These are phyloP conservation scores for Stomatorhinus ivindoensis DNA, from an alignment of 2,113 vertebrate genomes.

Conservation along the genomic window DNA sequence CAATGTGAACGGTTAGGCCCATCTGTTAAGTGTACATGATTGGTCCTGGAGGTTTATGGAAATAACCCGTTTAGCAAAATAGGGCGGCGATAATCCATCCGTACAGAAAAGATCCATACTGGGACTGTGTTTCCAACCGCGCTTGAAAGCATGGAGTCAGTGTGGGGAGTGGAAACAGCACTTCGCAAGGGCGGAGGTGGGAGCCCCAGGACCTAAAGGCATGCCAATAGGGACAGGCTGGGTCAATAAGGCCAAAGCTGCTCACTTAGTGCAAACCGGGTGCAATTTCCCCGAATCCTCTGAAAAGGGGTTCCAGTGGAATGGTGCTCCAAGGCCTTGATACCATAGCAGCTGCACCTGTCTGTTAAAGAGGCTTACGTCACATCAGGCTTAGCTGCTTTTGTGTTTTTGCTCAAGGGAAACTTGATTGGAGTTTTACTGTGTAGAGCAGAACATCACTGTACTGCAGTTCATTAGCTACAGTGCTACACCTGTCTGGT, in stretches of 20 bases:
- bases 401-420: not conserved
- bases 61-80: slow-evolving; percentile 63
- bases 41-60: slow-evolving; percentile 66
- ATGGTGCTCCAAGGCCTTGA: not conserved
- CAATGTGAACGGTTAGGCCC: slow-evolving; percentile 77
- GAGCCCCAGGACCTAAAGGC: not conserved
- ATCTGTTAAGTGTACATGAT: slow-evolving; percentile 79
- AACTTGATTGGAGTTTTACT: not conserved
- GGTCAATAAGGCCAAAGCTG: slow-evolving; percentile 2
- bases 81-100: slow-evolving; percentile 55
- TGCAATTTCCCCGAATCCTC: slow-evolving; percentile 2
- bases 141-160: slow-evolving; percentile 27
- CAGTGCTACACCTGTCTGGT: not conserved
- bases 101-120: slow-evolving; percentile 58
- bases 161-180: slow-evolving; percentile 1
- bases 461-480: not conserved
- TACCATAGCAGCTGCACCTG: not conserved
- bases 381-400: not conserved
- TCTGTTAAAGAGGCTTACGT: not conserved
- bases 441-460: not conserved
- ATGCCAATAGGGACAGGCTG: not conserved
- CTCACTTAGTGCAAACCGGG: not conserved
- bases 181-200: not conserved
- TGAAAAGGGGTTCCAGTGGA: not conserved
- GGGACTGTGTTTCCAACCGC: slow-evolving; percentile 54